Evolutionary conservation across 2,797 vertebrate species (phyloP).

Genomic region (Huso huso): DNA sequence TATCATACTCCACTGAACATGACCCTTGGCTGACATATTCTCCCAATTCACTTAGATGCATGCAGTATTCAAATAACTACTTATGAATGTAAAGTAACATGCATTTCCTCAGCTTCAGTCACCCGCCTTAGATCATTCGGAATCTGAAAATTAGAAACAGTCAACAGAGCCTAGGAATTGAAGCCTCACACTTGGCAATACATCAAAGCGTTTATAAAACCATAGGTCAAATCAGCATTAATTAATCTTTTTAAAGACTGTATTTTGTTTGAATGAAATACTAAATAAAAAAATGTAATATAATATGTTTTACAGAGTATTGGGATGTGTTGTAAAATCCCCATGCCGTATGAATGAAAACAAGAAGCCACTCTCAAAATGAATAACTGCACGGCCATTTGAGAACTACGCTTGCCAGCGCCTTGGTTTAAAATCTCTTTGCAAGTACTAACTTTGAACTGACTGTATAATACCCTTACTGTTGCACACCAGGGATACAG

Average conservation of each 20-base stretch:
- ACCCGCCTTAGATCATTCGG: constrained; percentile 44
- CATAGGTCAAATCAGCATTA: too few relatives aligned
- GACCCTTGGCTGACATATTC: constrained; percentile 31
- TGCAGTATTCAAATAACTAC: too few relatives aligned
- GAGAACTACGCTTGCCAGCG: constrained; percentile 38
- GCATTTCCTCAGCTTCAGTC: constrained; percentile 31
- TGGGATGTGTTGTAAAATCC: background rate
- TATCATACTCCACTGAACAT: constrained; percentile 38
- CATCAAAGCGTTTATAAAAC: constrained; percentile 44
- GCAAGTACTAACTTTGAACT: constrained; percentile 25
- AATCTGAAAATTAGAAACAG: constrained; percentile 52
- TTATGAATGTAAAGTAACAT: too few relatives aligned
- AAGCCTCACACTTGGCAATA: constrained; percentile 45
- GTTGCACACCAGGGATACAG: constrained; percentile 56
- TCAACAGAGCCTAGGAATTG: constrained; percentile 41
- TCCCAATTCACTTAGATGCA: background rate
- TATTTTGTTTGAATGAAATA: too few relatives aligned
- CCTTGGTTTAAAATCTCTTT: constrained; percentile 10
- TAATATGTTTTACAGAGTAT: background rate
- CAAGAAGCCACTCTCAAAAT: constrained; percentile 40
- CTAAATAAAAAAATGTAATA: too few relatives aligned
- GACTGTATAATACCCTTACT: constrained; percentile 61
- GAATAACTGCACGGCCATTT: constrained; percentile 49
- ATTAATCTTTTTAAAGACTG: too few relatives aligned
- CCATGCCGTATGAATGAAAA: too few relatives aligned